Evolutionary conservation across 1,140 invertebrate species (phyloP), one percentile per base, ranked within the genome.

Genomic region (Spodoptera frugiperda): DNA sequence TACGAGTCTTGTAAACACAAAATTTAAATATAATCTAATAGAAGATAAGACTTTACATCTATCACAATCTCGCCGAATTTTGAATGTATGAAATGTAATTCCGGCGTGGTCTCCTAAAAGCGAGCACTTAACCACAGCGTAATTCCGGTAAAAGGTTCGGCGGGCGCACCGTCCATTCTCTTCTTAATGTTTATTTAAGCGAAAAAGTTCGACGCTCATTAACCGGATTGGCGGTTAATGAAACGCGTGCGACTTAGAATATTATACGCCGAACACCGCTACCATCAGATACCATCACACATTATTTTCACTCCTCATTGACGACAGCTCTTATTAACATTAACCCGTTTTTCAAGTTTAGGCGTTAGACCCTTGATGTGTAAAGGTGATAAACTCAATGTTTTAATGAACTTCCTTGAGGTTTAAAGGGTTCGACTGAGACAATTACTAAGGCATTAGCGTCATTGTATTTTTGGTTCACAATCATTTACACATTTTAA

Each of bases 121-220:
- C 85, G 82, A 84, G 82, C 84, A 89, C 87, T 89, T 90, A 86
- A 82, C 85, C 78, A 78, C 83, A 67, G 83, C 82, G 85, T 88
- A 91, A 92, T 92, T 88, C 85, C 87, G 84, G 86, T 90, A 92
- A 92, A 91, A 90, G 87, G 84, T 87, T 90, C 80, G 72, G 78
- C 82, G 82, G 80, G 70, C 81, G 76, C 68, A 71, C 77, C 80
- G 82, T 85, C 79, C 83, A 86, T 89, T 90, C 85, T 87, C 83
- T 80, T 83, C 80, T 91, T 91, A 89, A 91, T 90, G 86, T 90
- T 90, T 92, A 90, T 90, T 90, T 92, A 87, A 91, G 86, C 85
- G 86, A 89, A 91, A 90, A 90, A 90, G 70, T 91, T 90, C 83
- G 83, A 84, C 80, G 80, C 82, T 91, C 87, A 90, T 92, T 90